Conservation (phyloP, 2,888 invertebrate genomes). For the Xanthorhoe designata region DNA sequence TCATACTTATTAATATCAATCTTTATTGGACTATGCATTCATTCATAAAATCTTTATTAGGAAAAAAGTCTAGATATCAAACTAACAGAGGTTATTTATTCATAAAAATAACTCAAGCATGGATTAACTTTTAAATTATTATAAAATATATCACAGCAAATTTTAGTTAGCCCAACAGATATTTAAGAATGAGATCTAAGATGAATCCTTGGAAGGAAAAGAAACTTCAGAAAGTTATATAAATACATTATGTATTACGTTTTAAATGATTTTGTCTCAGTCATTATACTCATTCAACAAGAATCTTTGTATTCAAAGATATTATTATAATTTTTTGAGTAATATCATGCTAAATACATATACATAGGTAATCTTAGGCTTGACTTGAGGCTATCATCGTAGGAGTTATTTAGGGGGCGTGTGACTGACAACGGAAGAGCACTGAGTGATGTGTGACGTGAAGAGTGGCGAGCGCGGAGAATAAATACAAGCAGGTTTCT, state of each 20-base stretch:
- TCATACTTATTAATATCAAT: constrained; percentile 9
- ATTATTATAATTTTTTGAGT: constrained; percentile 35
- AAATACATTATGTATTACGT: constrained; percentile 51
- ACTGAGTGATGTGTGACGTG: constrained; percentile 44
- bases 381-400: constrained; percentile 52
- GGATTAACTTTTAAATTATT: constrained; percentile 70
- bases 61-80: constrained; percentile 61
- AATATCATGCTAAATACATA: constrained; percentile 36
- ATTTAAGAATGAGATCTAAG: constrained; percentile 49
- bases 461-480: constrained; percentile 50
- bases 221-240: constrained; percentile 48
- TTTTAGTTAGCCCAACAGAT: constrained; percentile 75
- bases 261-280: constrained; percentile 56
- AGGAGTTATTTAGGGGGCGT: constrained; percentile 32
- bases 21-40: constrained; percentile 60
- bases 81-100: constrained; percentile 63
- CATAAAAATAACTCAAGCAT: constrained; percentile 61
- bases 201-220: constrained; percentile 44
- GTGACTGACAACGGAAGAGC: constrained; percentile 44
- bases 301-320: constrained; percentile 45
- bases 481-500: constrained; percentile 38
- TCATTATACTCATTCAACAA: constrained; percentile 51
- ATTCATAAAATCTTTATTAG: constrained; percentile 60
- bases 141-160: constrained; percentile 84
- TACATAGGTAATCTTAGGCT: constrained; percentile 48